These are phyloP conservation scores for Xyrauchen texanus DNA, from an alignment of 2,113 vertebrate species.

Conservation along the genomic window DNA sequence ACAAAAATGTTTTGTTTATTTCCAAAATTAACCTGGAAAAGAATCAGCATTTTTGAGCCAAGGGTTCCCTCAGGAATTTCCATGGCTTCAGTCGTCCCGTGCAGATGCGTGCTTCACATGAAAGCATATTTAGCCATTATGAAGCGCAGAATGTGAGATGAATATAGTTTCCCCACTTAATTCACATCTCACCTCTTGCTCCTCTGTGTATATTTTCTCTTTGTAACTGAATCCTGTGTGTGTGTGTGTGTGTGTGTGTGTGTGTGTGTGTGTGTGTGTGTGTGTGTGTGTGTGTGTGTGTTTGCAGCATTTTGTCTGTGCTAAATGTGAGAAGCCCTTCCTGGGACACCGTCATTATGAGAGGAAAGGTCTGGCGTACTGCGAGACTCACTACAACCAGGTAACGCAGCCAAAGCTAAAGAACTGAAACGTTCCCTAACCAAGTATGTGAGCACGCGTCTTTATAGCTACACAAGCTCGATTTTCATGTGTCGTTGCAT, in stretches of 20 bases:
- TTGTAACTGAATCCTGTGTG: background rate
- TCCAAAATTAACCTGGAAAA: too few species aligned
- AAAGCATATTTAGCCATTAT: too few species aligned
- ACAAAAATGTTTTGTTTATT: too few species aligned
- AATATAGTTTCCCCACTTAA: background rate
- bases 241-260: conserved; percentile 47
- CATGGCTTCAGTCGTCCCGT: too few species aligned
- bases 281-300: conserved; percentile 40
- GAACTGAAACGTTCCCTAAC: background rate
- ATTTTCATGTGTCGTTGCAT: background rate
- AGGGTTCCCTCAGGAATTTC: too few species aligned
- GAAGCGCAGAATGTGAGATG: background rate
- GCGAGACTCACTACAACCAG: conserved; percentile 99
- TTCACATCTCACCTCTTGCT: background rate
- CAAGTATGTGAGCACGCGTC: background rate
- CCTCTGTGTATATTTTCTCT: background rate
- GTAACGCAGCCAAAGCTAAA: conserved; percentile 65
- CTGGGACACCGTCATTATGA: conserved; percentile 97
- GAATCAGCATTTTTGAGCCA: too few species aligned
- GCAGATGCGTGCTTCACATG: too few species aligned
- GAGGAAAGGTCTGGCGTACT: conserved; percentile 94
- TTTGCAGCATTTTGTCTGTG: conserved; percentile 98
- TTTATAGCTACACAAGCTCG: too few species aligned
- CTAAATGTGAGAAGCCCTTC: conserved; percentile 99
- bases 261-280: background rate